A percentile compares a stretch with the other conserved stretches of the same genome.
phyloP scores from a whole-genome alignment of 2,113 vertebrate species.

The Felis chaus region DNA sequence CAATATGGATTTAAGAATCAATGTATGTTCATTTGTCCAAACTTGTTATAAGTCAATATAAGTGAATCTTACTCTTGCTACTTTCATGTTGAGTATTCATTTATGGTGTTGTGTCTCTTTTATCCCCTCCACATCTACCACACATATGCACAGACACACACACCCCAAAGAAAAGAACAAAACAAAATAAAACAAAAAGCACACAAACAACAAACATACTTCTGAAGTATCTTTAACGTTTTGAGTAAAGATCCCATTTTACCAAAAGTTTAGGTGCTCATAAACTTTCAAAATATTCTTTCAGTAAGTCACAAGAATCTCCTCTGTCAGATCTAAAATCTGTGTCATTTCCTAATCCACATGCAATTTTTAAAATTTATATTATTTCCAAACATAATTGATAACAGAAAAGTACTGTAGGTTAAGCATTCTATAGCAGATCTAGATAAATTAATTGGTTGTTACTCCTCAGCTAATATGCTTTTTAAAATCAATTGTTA shows the following conservation, averaged over 20 bases:
- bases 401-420: neutral
- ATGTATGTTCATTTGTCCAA: neutral
- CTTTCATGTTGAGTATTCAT: neutral
- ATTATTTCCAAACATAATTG: conserved; percentile 43
- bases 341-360: neutral
- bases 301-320: neutral
- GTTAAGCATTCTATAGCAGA: neutral
- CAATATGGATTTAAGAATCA: neutral
- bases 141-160: neutral
- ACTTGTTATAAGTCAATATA: neutral
- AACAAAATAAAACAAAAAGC: neutral
- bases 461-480: neutral
- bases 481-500: conserved; percentile 11
- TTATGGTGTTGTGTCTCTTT: neutral
- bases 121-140: neutral
- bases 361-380: neutral
- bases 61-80: neutral
- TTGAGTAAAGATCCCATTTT: neutral
- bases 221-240: neutral
- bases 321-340: neutral
- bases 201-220: neutral
- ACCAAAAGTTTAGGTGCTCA: neutral
- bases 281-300: neutral
- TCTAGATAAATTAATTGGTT: neutral
- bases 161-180: neutral